A percentile compares a stretch with the other conserved stretches of the same genome.
These are phyloP conservation scores for Ochotona curzoniae DNA, from an alignment of 2,113 vertebrate species.

Conservation along the genomic window DNA sequence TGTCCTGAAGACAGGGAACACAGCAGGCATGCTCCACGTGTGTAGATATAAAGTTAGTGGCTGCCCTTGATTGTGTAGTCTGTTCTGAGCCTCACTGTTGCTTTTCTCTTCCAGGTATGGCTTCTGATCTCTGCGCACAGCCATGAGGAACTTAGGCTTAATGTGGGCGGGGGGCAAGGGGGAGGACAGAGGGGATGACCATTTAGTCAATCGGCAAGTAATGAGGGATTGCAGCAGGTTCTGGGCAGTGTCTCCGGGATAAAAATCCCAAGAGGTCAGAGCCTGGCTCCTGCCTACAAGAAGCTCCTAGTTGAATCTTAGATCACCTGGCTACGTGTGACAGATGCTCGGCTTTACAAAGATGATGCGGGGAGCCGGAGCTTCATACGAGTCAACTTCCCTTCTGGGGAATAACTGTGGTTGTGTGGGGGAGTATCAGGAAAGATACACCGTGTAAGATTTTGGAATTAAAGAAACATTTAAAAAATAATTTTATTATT, in stretches of 20 bases:
- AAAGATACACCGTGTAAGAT: not conserved
- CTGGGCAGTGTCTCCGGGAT: not conserved
- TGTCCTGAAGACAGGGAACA: not conserved
- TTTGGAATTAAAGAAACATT: constrained; percentile 44
- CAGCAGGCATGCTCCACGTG: not conserved
- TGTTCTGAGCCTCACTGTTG: not conserved
- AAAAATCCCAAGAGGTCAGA: not conserved
- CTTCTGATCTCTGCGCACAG: not conserved
- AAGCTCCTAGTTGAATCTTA: not conserved
- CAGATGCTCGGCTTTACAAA: not conserved
- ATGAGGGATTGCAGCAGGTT: not conserved
- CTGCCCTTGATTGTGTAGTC: not conserved
- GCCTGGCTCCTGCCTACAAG: not conserved
- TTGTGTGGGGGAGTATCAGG: not conserved
- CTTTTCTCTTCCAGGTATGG: not conserved
- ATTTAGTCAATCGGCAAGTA: not conserved
- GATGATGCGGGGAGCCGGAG: not conserved
- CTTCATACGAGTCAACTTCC: not conserved
- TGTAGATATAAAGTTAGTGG: not conserved
- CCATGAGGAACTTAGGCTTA: not conserved
- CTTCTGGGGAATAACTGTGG: not conserved
- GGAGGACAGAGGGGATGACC: not conserved
- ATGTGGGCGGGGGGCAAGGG: not conserved
- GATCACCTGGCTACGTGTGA: not conserved
- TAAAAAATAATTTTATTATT: constrained; percentile 43